Conservation (phyloP, 2,888 invertebrate genomes). For the Crepidodera aurea region DNA sequence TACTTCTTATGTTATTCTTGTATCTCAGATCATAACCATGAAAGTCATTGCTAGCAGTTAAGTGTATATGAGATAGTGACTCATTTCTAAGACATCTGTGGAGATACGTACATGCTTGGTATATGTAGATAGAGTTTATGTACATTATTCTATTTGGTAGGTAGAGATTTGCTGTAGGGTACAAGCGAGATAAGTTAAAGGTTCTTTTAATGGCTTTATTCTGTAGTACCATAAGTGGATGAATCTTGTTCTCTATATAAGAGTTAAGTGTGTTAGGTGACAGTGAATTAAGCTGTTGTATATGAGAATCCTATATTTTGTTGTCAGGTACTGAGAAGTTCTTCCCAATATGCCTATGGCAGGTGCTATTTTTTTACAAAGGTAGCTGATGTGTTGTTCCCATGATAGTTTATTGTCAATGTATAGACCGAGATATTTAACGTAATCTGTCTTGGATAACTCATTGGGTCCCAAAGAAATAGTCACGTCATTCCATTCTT, state of each 20-base stretch:
- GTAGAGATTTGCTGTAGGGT: constrained; percentile 2
- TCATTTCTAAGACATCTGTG: neutral
- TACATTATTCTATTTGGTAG: constrained; percentile 1
- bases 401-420: neutral
- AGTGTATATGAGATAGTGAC: too few relatives aligned
- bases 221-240: neutral
- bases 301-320: neutral
- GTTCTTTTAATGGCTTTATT: neutral
- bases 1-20: too few relatives aligned
- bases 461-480: neutral
- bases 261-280: neutral
- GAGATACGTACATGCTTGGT: neutral
- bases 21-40: too few relatives aligned
- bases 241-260: neutral
- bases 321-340: neutral
- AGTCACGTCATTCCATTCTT: neutral
- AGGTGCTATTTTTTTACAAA: too few relatives aligned
- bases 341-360: neutral
- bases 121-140: neutral
- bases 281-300: neutral
- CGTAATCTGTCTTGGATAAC: neutral
- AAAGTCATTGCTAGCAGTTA: too few relatives aligned
- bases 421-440: neutral
- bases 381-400: neutral
- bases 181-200: neutral